Percentiles rank a stretch among this genome's conserved stretches.
phyloP scores from a whole-genome alignment of 2,888 invertebrate species.

The Hydrotaea diabolus region DNA sequence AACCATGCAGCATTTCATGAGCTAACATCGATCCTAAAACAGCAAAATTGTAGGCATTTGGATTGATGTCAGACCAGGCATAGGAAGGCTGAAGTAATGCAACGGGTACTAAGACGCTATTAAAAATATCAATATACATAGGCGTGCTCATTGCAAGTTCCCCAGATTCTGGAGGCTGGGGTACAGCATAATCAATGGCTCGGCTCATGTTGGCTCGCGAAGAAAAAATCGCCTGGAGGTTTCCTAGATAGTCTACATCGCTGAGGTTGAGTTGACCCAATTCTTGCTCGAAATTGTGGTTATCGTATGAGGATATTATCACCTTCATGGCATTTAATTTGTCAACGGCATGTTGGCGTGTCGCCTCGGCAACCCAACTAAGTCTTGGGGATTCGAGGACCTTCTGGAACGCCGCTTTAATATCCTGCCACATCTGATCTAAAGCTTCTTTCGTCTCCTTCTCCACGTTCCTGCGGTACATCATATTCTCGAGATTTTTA shows the following conservation, averaged over 20 bases:
- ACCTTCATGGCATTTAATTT: background rate
- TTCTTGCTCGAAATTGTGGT: background rate
- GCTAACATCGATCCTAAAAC: conserved; percentile 73
- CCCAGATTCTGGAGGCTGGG: background rate
- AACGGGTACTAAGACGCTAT: conserved; percentile 71
- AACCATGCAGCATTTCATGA: conserved; percentile 72
- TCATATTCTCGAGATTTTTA: background rate
- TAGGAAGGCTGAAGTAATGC: conserved; percentile 72
- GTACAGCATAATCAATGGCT: too few relatives aligned
- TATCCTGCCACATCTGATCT: background rate
- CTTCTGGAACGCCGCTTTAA: background rate
- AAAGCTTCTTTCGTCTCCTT: background rate
- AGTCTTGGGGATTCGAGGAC: background rate
- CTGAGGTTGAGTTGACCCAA: conserved; percentile 13
- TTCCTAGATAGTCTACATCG: conserved; percentile 67
- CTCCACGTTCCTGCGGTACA: background rate
- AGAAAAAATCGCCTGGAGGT: conserved; percentile 64
- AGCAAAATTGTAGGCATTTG: conserved; percentile 72
- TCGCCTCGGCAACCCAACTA: background rate
- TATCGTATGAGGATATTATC: background rate
- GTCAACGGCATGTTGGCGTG: background rate
- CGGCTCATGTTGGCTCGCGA: background rate
- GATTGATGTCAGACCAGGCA: conserved; percentile 73
- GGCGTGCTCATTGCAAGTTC: conserved; percentile 44
- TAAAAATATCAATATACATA: conserved; percentile 60